phyloP scores from a whole-genome alignment of 2,113 vertebrate species.

The Columba janthina region DNA sequence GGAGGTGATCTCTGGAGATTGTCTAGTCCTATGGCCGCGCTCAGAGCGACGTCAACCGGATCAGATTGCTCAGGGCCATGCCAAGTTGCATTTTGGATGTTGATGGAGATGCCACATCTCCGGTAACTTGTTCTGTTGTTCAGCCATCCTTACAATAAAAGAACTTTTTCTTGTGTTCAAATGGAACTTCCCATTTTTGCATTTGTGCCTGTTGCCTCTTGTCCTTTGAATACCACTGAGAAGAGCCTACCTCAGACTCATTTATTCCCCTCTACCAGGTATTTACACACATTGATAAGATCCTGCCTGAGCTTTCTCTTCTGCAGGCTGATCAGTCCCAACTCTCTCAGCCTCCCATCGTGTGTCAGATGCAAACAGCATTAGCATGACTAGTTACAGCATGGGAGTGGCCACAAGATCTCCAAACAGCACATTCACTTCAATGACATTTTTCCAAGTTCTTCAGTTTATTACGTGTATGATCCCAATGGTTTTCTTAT shows the following conservation, averaged over 20 bases:
- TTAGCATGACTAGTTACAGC: background rate
- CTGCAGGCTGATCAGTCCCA: background rate
- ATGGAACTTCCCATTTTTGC: background rate
- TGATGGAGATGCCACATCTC: background rate
- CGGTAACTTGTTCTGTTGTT: background rate
- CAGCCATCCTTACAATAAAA: background rate
- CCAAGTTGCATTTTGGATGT: background rate
- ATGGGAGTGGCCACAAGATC: background rate
- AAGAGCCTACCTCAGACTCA: background rate
- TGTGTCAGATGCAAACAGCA: background rate
- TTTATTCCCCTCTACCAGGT: background rate
- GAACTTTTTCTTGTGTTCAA: background rate
- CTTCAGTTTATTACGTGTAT: background rate
- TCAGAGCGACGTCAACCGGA: background rate
- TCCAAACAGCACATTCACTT: background rate
- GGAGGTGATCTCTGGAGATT: background rate
- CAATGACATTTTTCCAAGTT: background rate
- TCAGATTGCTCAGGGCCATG: background rate
- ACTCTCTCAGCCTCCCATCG: background rate
- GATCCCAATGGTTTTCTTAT: background rate
- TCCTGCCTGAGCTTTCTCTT: background rate
- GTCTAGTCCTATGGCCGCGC: fast-evolving
- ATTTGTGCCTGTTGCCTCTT: background rate
- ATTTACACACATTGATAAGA: background rate
- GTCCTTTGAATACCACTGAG: background rate